A percentile compares a stretch with the other conserved stretches of the same genome.
phyloP scores from a whole-genome alignment of 1,140 invertebrate species.

The Drosophila paulistorum region DNA sequence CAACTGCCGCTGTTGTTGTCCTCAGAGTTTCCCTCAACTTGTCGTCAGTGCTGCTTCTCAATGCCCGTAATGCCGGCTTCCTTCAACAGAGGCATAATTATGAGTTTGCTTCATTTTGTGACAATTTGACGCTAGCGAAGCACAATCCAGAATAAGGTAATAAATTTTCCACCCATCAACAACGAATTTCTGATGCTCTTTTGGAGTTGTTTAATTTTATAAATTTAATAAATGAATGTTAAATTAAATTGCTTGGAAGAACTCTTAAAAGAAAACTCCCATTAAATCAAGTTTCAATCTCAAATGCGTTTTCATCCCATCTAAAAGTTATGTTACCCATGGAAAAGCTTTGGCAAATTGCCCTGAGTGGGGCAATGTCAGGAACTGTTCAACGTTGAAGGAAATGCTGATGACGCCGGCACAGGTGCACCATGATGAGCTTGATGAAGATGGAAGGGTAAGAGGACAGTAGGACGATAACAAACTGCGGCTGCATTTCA shows the following conservation, averaged over 20 bases:
- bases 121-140: conserved; percentile 31
- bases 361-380: conserved; percentile 13
- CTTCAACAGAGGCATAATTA: conserved; percentile 55
- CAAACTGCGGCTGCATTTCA: conserved; percentile 16
- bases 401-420: conserved; percentile 50
- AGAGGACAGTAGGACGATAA: neutral
- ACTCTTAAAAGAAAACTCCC: too few species aligned
- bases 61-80: conserved; percentile 12
- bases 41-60: conserved; percentile 31
- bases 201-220: too few species aligned
- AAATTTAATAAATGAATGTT: too few species aligned
- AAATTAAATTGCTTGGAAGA: too few species aligned
- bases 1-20: conserved; percentile 16
- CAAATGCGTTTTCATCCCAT: neutral
- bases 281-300: too few species aligned
- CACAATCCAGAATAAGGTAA: neutral
- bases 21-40: conserved; percentile 26
- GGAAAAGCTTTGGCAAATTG: neutral
- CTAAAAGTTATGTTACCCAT: neutral
- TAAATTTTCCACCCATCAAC: neutral
- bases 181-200: neutral
- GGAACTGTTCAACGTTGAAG: conserved; percentile 44
- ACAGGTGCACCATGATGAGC: conserved; percentile 38
- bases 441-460: conserved; percentile 23
- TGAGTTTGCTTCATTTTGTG: conserved; percentile 36